A percentile compares a stretch with the other conserved stretches of the same genome.
These are phyloP conservation scores for Caracal caracal DNA, from an alignment of 2,113 vertebrate genomes.

Conservation along the genomic window DNA sequence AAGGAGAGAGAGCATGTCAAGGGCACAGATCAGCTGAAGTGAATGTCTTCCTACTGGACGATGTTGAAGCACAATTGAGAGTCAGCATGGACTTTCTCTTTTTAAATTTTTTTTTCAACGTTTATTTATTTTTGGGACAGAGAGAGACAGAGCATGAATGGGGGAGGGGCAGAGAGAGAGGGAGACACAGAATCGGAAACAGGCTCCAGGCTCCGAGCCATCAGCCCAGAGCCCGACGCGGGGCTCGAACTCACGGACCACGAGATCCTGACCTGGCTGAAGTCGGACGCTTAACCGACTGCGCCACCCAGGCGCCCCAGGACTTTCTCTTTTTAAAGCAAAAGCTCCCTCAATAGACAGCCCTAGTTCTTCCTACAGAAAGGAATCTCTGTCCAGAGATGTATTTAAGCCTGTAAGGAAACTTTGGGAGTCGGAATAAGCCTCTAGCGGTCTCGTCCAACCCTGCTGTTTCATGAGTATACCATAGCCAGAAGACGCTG, in stretches of 20 bases:
- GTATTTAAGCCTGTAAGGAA: not conserved
- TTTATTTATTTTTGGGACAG: too few species aligned
- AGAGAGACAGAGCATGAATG: too few species aligned
- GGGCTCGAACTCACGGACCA: too few species aligned
- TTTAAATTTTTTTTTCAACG: not conserved
- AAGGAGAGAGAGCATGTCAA: not conserved
- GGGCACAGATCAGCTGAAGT: not conserved
- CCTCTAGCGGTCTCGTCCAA: not conserved
- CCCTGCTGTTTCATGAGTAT: not conserved
- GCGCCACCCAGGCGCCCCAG: too few species aligned
- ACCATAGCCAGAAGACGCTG: not conserved
- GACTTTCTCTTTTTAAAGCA: slow-evolving; percentile 7
- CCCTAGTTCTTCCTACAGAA: not conserved
- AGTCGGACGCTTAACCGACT: too few species aligned
- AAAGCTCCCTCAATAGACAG: not conserved
- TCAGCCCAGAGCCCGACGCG: too few species aligned
- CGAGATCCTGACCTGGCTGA: too few species aligned
- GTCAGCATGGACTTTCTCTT: not conserved
- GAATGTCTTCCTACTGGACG: not conserved
- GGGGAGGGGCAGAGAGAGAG: too few species aligned
- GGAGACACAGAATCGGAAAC: too few species aligned
- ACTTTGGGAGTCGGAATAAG: not conserved
- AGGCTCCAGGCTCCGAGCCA: too few species aligned
- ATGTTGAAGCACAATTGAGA: not conserved
- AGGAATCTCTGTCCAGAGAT: not conserved